Percentiles rank a stretch among this genome's conserved stretches.
Conservation (phyloP, 2,797 vertebrate species). For the Crypturellus tataupa region DNA sequence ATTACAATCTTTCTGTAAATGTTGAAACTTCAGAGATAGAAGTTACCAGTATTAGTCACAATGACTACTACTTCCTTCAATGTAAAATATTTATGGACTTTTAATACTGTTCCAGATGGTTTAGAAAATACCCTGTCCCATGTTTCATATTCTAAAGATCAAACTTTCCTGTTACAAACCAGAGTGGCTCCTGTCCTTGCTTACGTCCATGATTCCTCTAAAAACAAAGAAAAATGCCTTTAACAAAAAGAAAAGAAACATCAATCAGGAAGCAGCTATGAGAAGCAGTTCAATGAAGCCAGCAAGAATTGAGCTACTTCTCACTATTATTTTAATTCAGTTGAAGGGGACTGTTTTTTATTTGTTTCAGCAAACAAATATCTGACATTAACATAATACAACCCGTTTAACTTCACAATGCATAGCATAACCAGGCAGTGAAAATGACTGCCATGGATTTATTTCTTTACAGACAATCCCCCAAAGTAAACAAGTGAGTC, state of each 20-base stretch:
- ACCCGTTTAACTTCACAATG: background rate
- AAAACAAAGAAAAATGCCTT: slow-evolving; percentile 3
- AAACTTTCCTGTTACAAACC: background rate
- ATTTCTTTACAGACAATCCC: background rate
- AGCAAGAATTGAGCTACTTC: background rate
- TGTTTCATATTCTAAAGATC: background rate
- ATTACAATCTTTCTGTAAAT: background rate
- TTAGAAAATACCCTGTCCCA: background rate
- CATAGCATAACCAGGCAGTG: background rate
- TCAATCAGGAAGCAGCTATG: background rate
- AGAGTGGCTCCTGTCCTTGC: background rate
- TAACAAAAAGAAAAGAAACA: background rate
- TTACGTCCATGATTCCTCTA: background rate
- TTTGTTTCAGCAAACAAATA: background rate
- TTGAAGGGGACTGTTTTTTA: background rate
- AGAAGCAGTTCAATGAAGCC: background rate
- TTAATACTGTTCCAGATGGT: background rate
- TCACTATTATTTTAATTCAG: slow-evolving; percentile 5
- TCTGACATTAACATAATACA: background rate
- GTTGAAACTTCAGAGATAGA: background rate
- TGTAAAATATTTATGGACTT: background rate
- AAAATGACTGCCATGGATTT: background rate
- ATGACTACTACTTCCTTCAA: background rate
- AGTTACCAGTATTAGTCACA: background rate
- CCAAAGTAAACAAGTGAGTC: slow-evolving; percentile 31